Evolutionary conservation across 2,113 vertebrate genomes (phyloP).

Genomic region (Callipepla squamata): DNA sequence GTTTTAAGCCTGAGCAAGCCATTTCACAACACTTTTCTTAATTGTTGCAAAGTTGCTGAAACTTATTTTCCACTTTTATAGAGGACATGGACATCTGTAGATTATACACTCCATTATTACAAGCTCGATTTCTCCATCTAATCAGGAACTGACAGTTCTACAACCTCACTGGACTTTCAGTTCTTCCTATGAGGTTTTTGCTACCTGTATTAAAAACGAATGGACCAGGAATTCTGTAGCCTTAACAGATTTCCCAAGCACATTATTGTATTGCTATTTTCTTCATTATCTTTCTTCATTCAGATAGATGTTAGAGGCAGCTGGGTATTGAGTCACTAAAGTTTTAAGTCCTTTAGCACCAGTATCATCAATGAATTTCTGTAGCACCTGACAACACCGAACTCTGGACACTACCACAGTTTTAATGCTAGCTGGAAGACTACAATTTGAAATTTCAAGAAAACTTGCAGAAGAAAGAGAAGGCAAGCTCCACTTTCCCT

Average conservation of each 20-base stretch:
- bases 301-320: not conserved
- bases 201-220: not conserved
- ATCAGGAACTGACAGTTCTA: not conserved
- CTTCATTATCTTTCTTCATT: not conserved
- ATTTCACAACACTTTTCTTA: not conserved
- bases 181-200: not conserved
- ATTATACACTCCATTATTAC: not conserved
- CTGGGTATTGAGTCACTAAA: not conserved
- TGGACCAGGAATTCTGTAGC: not conserved
- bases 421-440: not conserved
- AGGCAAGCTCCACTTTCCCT: not conserved
- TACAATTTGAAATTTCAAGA: not conserved
- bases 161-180: not conserved
- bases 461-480: not conserved
- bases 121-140: not conserved
- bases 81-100: not conserved
- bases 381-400: not conserved
- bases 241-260: not conserved
- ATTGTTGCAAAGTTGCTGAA: not conserved
- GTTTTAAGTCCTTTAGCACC: not conserved
- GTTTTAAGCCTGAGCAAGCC: not conserved
- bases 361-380: not conserved
- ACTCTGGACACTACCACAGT: not conserved
- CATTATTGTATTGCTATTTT: not conserved
- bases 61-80: not conserved